Base-by-base conservation (phyloP, 2,888 invertebrate species). In the Drosophila ochracea region DNA sequence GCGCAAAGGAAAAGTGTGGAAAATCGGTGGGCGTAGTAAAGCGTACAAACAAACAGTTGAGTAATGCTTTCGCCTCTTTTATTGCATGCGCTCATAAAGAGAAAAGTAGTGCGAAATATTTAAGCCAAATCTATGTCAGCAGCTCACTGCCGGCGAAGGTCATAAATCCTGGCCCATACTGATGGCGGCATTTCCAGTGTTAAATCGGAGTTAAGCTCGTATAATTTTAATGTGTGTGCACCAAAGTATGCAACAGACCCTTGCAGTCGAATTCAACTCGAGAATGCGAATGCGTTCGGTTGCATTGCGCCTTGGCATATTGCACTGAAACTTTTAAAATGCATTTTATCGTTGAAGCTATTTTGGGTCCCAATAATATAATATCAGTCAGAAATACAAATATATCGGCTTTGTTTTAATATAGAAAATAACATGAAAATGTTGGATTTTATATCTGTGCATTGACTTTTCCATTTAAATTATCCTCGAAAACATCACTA, bases 61-160 rank as follows among this genome's bases (percentile, higher is more conserved):
- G 57, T 53, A 73, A 39, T 35, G 43, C 49, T 58, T 30, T 69
- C 71, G 66, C 62, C 55, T 60, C 71, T 77, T 82, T 80, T 66
- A 83, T 80, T 83, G 81, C 83, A 68, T 65, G 80, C 73, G 74
- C 63, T 73, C 84, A 74, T 83, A 62, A 84, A 83, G 71, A 55
- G 80, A 80, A 83, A 84, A 86, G 73, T 82, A 70, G 82, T 80
- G 78, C 72, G 68, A 83, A 82, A 83, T 82, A 78, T 86, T 83
- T 73, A 76, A 71, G 62, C 57, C 28, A 55, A 83, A 83, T 82
- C 83, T 78, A 80, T 85, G 83, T 83, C 84, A 84, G 81, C 82
- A 77, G 66, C 69, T 65, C 58, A 59, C 54, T 63, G 60, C 39
- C 37, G 43, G 28, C 43, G 43, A 31, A 60, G 70, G 66, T 73